Percentiles rank a stretch among this genome's conserved stretches.
Evolutionary conservation across 2,797 vertebrate genomes (phyloP).

Genomic region (Hoplostethus atlanticus): DNA sequence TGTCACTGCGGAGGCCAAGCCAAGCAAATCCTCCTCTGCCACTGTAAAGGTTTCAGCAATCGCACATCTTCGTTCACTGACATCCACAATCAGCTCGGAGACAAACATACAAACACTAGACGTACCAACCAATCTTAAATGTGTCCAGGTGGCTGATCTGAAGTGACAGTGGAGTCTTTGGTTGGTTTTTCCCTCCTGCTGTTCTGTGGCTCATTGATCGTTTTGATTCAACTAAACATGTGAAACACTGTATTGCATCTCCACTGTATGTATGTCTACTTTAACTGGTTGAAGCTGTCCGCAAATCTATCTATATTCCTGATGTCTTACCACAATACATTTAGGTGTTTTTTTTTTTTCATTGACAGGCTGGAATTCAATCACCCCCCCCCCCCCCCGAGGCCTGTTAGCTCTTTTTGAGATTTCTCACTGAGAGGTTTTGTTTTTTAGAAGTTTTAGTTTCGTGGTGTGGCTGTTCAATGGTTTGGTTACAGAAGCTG

Average conservation of each 20-base stretch:
- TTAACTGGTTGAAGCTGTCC: background rate
- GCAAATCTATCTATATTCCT: slow-evolving; percentile 10
- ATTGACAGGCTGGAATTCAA: background rate
- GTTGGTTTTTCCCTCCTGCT: background rate
- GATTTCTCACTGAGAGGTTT: background rate
- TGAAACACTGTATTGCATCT: slow-evolving; percentile 29
- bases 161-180: background rate
- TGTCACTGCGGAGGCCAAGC: background rate
- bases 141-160: background rate
- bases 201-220: background rate
- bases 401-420: too few relatives aligned
- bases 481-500: background rate
- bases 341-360: slow-evolving; percentile 1
- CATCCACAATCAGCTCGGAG: background rate
- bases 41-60: background rate
- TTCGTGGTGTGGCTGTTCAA: background rate
- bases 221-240: slow-evolving; percentile 1
- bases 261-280: slow-evolving; percentile 4
- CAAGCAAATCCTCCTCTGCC: background rate
- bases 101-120: too few relatives aligned
- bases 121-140: background rate
- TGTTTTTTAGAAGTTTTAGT: background rate
- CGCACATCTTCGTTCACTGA: background rate
- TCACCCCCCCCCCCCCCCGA: background rate
- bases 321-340: slow-evolving; percentile 13